Evolutionary conservation across 2,888 invertebrate genomes (phyloP).

Genomic region (Rugalucina vietnamica): DNA sequence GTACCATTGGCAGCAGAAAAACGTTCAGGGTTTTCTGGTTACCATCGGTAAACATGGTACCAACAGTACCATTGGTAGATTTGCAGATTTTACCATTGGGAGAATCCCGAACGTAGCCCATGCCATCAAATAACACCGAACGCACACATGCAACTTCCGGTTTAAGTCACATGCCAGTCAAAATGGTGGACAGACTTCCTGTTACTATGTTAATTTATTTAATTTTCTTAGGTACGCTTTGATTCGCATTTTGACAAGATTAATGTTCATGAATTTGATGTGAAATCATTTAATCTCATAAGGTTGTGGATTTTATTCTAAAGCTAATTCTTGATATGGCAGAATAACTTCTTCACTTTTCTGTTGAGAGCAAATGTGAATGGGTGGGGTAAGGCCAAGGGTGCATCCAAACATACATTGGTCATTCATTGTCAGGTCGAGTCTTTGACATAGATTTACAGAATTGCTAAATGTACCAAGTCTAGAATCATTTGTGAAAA

Average conservation of each 20-base stretch:
- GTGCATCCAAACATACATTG: too few species aligned
- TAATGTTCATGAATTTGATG: not conserved
- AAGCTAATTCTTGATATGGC: not conserved
- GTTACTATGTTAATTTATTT: constrained; percentile 62
- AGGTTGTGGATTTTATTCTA: not conserved
- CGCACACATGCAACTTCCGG: constrained; percentile 28
- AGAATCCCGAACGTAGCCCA: too few species aligned
- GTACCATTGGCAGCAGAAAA: too few species aligned
- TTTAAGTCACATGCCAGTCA: constrained; percentile 63
- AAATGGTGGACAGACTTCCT: constrained; percentile 57
- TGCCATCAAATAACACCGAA: too few species aligned
- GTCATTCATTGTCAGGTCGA: too few species aligned
- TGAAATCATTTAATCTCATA: not conserved
- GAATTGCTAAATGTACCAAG: too few species aligned
- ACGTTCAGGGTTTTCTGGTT: too few species aligned
- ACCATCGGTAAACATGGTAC: too few species aligned
- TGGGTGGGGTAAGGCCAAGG: not conserved
- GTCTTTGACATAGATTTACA: too few species aligned
- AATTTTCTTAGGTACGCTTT: constrained; percentile 40
- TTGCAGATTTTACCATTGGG: too few species aligned
- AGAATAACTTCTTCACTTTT: not conserved
- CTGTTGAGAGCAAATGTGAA: not conserved
- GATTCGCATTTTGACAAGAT: not conserved
- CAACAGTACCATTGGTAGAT: too few species aligned
- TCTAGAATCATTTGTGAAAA: too few species aligned